Evolutionary conservation across 2,113 vertebrate species (phyloP), one percentile per base, ranked within the genome.

Genomic region (Platichthys flesus): DNA sequence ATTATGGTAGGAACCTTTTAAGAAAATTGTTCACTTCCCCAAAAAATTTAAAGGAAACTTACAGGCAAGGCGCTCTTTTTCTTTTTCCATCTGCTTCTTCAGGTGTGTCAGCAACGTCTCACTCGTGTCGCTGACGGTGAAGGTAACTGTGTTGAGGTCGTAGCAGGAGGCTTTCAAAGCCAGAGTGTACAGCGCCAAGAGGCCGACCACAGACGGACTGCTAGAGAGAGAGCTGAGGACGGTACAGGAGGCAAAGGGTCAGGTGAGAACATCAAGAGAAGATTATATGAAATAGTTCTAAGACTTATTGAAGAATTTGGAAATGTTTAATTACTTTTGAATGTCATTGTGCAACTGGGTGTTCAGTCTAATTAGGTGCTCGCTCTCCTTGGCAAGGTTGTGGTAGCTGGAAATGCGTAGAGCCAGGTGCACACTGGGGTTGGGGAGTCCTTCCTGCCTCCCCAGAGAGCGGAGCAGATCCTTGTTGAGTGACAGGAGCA

Each of bases 371-470:
- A 81, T 79, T 40, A 98, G 92, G 87, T 98, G 93, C 7, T 76
- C 67, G 1, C 12, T 40, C 81, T 98, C 97, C 54, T 74, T 90
- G 2, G 5, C 23, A 3, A 86, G 88, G 45, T 93, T 88, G 65
- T 98, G 97, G n/a, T 84, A 4, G 0, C 56, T 5, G 0, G 96
- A 97, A 49, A 99, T 96, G 5, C 97, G 95, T 37, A 99, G 93
- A 3, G 95, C 96, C 82, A 99, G 80, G 68, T 96, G 96, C 68
- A 98, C 35, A 5, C 96, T 96, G 73, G 97, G 97, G 84, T 97
- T 97, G 5, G 95, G 90, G 7, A 89, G 77, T 64, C 74, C 80
- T 0, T 83, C 77, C 0, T 62, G 61, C 0, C 51, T 73, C 51
- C 85, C 87, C 15, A 94, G 75, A 80, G 93, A 92, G 26, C 83